These are phyloP conservation scores for Bombylius discolor DNA, from an alignment of 2,888 invertebrate species.

Conservation along the genomic window DNA sequence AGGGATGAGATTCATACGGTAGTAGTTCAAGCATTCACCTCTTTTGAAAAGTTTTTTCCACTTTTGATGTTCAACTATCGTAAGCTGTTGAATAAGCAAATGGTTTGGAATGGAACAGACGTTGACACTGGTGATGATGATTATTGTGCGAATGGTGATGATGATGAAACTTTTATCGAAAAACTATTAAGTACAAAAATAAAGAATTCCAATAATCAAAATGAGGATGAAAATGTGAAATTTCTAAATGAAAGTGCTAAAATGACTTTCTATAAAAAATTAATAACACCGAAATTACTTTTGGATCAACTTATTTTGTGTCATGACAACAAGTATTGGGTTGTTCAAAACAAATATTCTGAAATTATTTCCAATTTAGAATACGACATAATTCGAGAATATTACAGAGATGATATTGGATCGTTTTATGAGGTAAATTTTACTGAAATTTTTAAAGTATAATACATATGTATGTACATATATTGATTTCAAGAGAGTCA, in stretches of 20 bases:
- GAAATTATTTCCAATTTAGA: slow-evolving; percentile 37
- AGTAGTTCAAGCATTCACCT: slow-evolving; percentile 36
- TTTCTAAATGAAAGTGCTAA: neutral
- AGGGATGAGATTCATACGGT: slow-evolving; percentile 37
- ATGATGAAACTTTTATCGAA: neutral
- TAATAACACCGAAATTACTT: slow-evolving; percentile 34
- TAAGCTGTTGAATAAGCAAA: neutral
- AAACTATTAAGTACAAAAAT: neutral
- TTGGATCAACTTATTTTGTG: slow-evolving; percentile 35
- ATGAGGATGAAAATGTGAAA: neutral
- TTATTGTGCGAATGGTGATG: neutral
- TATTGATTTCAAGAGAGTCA: no score
- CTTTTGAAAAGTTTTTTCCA: slow-evolving; percentile 36
- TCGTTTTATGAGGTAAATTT: slow-evolving; percentile 30
- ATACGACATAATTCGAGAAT: slow-evolving; percentile 29
- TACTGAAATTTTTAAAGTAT: no score
- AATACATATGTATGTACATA: no score
- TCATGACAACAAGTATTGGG: slow-evolving; percentile 38
- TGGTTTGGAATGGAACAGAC: neutral
- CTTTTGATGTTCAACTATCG: slow-evolving; percentile 24
- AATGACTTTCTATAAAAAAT: neutral
- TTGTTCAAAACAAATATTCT: slow-evolving; percentile 38
- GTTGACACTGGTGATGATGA: neutral
- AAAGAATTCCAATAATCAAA: no score
- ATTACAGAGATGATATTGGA: slow-evolving; percentile 28